Evolutionary conservation across 2,888 invertebrate species (phyloP).

Genomic region (Orthosia gracilis): DNA sequence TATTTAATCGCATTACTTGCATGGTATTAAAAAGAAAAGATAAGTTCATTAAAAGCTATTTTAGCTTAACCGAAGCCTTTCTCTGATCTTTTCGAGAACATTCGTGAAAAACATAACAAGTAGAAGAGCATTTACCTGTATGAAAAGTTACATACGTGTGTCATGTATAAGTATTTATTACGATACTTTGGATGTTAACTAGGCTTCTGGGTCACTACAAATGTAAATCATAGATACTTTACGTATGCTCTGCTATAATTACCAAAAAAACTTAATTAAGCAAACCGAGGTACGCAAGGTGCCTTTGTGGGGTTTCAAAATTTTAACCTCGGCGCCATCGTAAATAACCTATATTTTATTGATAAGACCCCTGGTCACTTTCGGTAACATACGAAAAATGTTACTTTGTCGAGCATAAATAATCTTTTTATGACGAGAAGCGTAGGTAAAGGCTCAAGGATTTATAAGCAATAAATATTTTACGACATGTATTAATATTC

Average conservation of each 20-base stretch:
- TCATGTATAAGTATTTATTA: conserved; percentile 64
- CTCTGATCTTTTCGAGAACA: conserved; percentile 7
- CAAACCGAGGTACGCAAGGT: conserved; percentile 68
- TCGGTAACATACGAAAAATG: conserved; percentile 90
- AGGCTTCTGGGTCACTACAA: conserved; percentile 69
- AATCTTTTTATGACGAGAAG: conserved; percentile 91
- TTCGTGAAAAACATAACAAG: conserved; percentile 33
- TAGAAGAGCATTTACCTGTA: conserved; percentile 17
- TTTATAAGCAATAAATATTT: conserved; percentile 91
- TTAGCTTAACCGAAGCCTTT: conserved; percentile 4
- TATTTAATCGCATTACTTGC: neutral
- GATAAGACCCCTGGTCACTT: conserved; percentile 87
- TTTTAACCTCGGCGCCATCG: conserved; percentile 83
- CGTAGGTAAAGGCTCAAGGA: conserved; percentile 91
- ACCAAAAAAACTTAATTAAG: conserved; percentile 75
- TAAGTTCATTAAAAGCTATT: conserved; percentile 21
- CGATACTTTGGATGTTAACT: conserved; percentile 69
- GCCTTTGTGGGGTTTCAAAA: conserved; percentile 73
- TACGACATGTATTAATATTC: conserved; percentile 91
- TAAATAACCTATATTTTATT: conserved; percentile 89
- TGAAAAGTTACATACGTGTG: conserved; percentile 15
- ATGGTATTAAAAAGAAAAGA: conserved; percentile 8
- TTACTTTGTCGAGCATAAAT: conserved; percentile 91
- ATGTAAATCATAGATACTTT: conserved; percentile 70
- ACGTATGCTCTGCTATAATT: conserved; percentile 66